These are phyloP conservation scores for Myotis brandtii DNA, from an alignment of 2,113 vertebrate species.

Conservation along the genomic window DNA sequence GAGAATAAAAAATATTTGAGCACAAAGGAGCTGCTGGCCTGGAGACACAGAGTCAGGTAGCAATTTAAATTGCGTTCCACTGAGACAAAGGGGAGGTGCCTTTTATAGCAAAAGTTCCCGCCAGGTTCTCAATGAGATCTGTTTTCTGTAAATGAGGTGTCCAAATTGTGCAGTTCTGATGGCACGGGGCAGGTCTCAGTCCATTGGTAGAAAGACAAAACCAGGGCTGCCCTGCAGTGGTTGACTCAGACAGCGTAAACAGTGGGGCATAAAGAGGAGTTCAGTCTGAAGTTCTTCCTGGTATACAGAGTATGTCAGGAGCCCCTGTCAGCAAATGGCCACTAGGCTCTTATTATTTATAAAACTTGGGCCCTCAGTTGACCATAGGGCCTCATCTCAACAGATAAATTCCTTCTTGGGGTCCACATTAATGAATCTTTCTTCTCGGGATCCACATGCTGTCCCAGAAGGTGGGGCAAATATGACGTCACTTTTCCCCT, in stretches of 20 bases:
- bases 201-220: background rate
- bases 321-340: background rate
- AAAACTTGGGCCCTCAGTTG: background rate
- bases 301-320: background rate
- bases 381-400: background rate
- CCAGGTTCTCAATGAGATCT: background rate
- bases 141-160: background rate
- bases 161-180: background rate
- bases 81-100: background rate
- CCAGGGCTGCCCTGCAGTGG: background rate
- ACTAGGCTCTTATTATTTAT: background rate
- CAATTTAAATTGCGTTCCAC: background rate
- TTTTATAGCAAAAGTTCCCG: background rate
- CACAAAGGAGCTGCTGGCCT: background rate
- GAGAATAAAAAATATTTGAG: background rate
- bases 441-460: background rate
- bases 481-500: background rate
- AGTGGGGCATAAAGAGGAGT: background rate
- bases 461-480: background rate
- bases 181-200: background rate
- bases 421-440: background rate
- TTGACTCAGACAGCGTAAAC: background rate
- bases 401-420: background rate
- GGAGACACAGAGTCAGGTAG: background rate
- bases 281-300: background rate